Evolutionary conservation across 2,113 vertebrate genomes (phyloP).

Genomic region (Pongo abelii): DNA sequence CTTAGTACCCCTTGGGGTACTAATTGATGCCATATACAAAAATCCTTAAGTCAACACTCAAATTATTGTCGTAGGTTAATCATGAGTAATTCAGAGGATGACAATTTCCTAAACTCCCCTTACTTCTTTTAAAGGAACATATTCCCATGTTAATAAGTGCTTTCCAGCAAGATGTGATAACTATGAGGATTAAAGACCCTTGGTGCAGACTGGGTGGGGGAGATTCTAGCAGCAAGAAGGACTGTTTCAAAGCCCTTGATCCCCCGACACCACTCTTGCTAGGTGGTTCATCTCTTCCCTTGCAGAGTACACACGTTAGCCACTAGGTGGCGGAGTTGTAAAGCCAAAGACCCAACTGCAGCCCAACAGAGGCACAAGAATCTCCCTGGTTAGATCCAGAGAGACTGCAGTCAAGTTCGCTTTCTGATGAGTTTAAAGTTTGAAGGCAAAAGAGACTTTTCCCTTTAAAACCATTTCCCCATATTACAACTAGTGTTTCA

Average conservation of each 20-base stretch:
- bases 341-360: not conserved
- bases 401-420: not conserved
- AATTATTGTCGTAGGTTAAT: accelerated
- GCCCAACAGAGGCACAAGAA: accelerated
- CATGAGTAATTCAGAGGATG: not conserved
- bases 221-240: not conserved
- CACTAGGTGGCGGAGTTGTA: constrained; percentile 59
- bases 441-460: not conserved
- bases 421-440: not conserved
- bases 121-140: not conserved
- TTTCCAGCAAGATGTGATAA: not conserved
- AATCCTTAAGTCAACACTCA: not conserved
- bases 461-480: not conserved
- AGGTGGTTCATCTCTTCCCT: not conserved
- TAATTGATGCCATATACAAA: not conserved
- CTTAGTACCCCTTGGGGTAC: not conserved
- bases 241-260: not conserved
- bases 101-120: not conserved
- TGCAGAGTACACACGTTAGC: not conserved
- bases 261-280: accelerated
- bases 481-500: not conserved
- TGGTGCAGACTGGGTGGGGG: too few species aligned
- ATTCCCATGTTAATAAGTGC: not conserved
- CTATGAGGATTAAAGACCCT: not conserved
- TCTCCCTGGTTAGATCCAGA: not conserved